A percentile compares a stretch with the other conserved stretches of the same genome.
Evolutionary conservation across 2,888 invertebrate species (phyloP).

Genomic region (Lydus trimaculatus): DNA sequence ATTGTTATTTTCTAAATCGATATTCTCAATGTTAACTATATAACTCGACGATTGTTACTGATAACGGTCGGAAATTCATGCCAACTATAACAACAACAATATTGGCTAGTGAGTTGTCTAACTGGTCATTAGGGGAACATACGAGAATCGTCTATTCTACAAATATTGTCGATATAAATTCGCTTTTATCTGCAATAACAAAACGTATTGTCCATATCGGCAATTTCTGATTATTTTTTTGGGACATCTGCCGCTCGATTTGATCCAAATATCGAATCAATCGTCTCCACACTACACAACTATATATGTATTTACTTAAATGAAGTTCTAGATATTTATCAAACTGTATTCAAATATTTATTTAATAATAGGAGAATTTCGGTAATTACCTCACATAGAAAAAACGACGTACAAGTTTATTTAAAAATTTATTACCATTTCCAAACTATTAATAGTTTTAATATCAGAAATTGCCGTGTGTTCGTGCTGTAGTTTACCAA

Average conservation of each 20-base stretch:
- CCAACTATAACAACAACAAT: not conserved
- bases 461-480: not conserved
- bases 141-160: not conserved
- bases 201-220: not conserved
- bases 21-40: not conserved
- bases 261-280: too few species aligned
- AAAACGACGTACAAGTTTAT: too few species aligned
- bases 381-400: not conserved
- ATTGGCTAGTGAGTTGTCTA: not conserved
- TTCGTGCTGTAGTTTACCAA: not conserved
- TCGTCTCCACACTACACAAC: too few species aligned
- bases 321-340: not conserved
- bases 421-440: not conserved
- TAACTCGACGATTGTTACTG: not conserved
- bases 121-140: not conserved
- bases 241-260: too few species aligned
- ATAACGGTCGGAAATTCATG: not conserved
- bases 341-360: not conserved
- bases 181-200: not conserved
- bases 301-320: not conserved
- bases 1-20: not conserved
- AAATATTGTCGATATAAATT: not conserved
- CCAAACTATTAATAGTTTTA: not conserved
- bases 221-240: too few species aligned
- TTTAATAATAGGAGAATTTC: too few species aligned